These are phyloP conservation scores for Plectropomus leopardus DNA, from an alignment of 2,113 vertebrate species.

Conservation along the genomic window DNA sequence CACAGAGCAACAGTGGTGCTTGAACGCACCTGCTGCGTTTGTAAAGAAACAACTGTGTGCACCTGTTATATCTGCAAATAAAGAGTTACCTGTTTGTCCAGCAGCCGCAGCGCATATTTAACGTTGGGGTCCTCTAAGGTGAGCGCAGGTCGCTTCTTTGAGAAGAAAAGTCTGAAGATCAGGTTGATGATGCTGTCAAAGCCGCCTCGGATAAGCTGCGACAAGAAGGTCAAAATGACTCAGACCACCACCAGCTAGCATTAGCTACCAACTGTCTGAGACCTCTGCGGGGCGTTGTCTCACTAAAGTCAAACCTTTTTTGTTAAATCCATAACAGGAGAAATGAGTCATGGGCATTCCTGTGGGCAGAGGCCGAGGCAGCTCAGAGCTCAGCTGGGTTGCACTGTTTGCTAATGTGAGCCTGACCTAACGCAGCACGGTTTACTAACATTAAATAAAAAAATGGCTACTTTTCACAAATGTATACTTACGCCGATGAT, in stretches of 20 bases:
- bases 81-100: conserved; percentile 84
- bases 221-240: conserved; percentile 35
- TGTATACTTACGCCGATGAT: conserved; percentile 74
- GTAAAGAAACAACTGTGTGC: not conserved
- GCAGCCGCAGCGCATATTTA: conserved; percentile 83
- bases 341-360: conserved; percentile 71
- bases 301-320: not conserved
- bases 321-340: conserved; percentile 34
- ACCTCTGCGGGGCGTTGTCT: conserved; percentile 47
- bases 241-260: conserved; percentile 25
- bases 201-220: conserved; percentile 78
- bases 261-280: conserved; percentile 9
- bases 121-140: conserved; percentile 85
- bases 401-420: not conserved
- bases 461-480: not conserved
- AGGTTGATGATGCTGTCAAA: conserved; percentile 75
- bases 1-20: not conserved
- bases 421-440: not conserved
- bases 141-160: conserved; percentile 77
- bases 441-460: fast-evolving
- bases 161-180: conserved; percentile 80
- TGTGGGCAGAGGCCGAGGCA: not conserved
- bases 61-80: not conserved
- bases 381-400: not conserved
- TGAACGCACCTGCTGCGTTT: conserved; percentile 44